These are phyloP conservation scores for Drosophila insularis DNA, from an alignment of 1,140 invertebrate genomes.

Conservation along the genomic window DNA sequence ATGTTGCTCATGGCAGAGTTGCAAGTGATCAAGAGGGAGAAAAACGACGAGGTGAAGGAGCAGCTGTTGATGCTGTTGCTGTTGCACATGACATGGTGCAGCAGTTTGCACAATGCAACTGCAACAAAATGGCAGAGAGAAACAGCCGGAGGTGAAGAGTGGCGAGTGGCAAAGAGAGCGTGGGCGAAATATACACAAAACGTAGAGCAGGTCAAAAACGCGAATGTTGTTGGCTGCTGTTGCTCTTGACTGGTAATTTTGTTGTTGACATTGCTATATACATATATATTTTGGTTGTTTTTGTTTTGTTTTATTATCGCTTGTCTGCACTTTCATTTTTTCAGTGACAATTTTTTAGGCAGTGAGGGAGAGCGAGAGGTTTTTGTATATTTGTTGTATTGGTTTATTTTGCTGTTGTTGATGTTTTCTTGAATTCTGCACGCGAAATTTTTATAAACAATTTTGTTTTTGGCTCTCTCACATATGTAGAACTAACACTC, in stretches of 20 bases:
- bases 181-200: slow-evolving; percentile 43
- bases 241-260: slow-evolving; percentile 23
- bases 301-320: slow-evolving; percentile 30
- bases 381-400: slow-evolving; percentile 40
- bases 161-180: slow-evolving; percentile 34
- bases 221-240: slow-evolving; percentile 31
- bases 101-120: slow-evolving; percentile 41
- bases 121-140: slow-evolving; percentile 15
- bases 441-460: slow-evolving; percentile 36
- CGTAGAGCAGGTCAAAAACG: slow-evolving; percentile 66
- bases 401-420: slow-evolving; percentile 35
- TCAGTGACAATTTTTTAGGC: background rate
- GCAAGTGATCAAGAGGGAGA: slow-evolving; percentile 22
- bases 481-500: slow-evolving; percentile 12
- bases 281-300: background rate
- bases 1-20: slow-evolving; percentile 34
- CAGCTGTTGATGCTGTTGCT: background rate
- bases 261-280: slow-evolving; percentile 65
- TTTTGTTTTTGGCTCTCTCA: slow-evolving; percentile 4
- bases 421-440: slow-evolving; percentile 52
- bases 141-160: slow-evolving; percentile 9
- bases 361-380: background rate
- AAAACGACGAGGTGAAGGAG: background rate
- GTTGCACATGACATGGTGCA: slow-evolving; percentile 43
- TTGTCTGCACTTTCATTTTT: slow-evolving; percentile 64